Conservation (phyloP, 2,113 vertebrate species). For the Cyprinodon variegatus region DNA sequence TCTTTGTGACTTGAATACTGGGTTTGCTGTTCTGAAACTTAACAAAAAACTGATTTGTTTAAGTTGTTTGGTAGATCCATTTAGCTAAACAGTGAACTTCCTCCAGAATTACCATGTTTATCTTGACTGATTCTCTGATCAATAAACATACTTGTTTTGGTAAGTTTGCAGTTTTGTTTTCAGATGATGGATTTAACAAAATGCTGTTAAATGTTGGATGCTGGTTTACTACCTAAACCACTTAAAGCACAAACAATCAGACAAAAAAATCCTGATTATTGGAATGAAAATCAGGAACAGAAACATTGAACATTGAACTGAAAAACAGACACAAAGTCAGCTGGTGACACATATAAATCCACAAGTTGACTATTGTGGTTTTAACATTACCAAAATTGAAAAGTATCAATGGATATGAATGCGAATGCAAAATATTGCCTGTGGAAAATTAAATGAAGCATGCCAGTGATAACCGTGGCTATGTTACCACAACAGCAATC, state of each 20-base stretch:
- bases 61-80: too few species aligned
- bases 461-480: neutral
- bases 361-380: neutral
- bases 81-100: too few species aligned
- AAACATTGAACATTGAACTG: neutral
- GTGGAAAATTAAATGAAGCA: neutral
- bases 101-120: too few species aligned
- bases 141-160: neutral
- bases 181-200: neutral
- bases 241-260: neutral
- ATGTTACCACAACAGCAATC: neutral
- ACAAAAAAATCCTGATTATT: neutral
- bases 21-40: too few species aligned
- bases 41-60: too few species aligned
- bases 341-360: neutral
- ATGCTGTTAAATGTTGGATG: too few species aligned
- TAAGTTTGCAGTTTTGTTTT: neutral
- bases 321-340: neutral
- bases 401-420: neutral
- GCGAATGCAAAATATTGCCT: too few species aligned
- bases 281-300: neutral
- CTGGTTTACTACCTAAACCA: too few species aligned
- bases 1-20: too few species aligned
- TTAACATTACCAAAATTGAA: neutral
- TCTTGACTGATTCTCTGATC: neutral